A percentile compares a stretch with the other conserved stretches of the same genome.
Conservation (phyloP, 1,140 invertebrate species). For the Orius insidiosus region DNA sequence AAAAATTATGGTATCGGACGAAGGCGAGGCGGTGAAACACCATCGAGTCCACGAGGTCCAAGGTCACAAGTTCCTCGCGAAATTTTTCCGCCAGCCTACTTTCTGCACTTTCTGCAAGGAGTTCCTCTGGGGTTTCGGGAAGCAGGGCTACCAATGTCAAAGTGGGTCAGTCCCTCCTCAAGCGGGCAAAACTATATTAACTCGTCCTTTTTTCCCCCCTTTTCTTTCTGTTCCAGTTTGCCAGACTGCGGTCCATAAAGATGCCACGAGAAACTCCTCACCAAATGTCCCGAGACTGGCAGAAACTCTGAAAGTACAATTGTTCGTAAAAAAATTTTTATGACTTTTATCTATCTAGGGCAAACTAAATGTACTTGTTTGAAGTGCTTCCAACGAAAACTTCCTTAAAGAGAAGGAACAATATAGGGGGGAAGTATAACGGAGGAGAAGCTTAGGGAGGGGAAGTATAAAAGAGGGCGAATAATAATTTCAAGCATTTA, state of each 20-base stretch:
- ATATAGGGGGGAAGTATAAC: too few relatives aligned
- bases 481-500: too few relatives aligned
- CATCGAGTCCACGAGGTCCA: conserved; percentile 87
- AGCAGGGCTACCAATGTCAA: conserved; percentile 97
- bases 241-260: conserved; percentile 94
- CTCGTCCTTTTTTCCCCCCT: conserved; percentile 8
- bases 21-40: conserved; percentile 83
- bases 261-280: conserved; percentile 87
- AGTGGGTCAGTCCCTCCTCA: conserved; percentile 33
- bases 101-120: conserved; percentile 97
- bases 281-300: conserved; percentile 85
- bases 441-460: too few relatives aligned
- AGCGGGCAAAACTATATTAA: not conserved
- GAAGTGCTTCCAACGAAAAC: too few relatives aligned
- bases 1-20: conserved; percentile 41
- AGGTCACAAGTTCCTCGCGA: conserved; percentile 96
- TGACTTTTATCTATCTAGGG: conserved; percentile 14
- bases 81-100: conserved; percentile 95
- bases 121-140: conserved; percentile 96
- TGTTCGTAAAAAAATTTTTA: too few relatives aligned
- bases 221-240: conserved; percentile 76
- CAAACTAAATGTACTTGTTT: too few relatives aligned
- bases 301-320: conserved; percentile 84
- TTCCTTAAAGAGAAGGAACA: too few relatives aligned
- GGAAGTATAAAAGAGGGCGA: too few relatives aligned